These are phyloP conservation scores for Ferdinandea cuprea DNA, from an alignment of 2,888 invertebrate genomes.

Conservation along the genomic window DNA sequence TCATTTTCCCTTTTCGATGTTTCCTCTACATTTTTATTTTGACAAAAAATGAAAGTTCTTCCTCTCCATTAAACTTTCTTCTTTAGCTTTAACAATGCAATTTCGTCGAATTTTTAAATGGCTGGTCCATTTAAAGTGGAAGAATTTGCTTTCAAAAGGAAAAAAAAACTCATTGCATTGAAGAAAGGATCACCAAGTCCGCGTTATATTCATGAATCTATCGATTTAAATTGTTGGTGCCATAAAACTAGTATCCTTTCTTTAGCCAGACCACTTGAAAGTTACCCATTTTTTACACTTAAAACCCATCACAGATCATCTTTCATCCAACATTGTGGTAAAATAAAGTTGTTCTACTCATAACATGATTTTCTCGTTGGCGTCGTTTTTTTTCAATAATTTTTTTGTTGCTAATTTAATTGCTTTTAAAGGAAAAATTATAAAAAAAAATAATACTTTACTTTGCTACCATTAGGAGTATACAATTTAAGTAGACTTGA, in stretches of 20 bases:
- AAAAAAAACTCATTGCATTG: neutral
- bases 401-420: slow-evolving; percentile 51
- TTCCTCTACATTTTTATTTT: slow-evolving; percentile 8
- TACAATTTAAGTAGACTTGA: slow-evolving; percentile 71
- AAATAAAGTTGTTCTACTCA: slow-evolving; percentile 15
- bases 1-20: neutral
- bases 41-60: neutral
- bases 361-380: slow-evolving; percentile 48
- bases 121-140: slow-evolving; percentile 65
- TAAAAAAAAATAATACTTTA: slow-evolving; percentile 40
- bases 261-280: neutral
- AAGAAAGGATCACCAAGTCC: slow-evolving; percentile 1
- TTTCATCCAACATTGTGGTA: slow-evolving; percentile 15
- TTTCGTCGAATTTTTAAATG: slow-evolving; percentile 45
- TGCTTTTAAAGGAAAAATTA: slow-evolving; percentile 50
- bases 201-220: neutral
- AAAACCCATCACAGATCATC: neutral
- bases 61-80: slow-evolving; percentile 12
- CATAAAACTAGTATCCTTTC: slow-evolving; percentile 20
- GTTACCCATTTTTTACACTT: neutral
- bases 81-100: neutral
- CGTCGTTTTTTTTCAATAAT: slow-evolving; percentile 30
- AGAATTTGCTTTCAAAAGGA: neutral
- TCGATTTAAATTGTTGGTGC: slow-evolving; percentile 20
- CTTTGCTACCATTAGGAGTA: slow-evolving; percentile 71